A percentile compares a stretch with the other conserved stretches of the same genome.
Conservation (phyloP, 2,797 vertebrate species). For the Notolepis coatsorum region DNA sequence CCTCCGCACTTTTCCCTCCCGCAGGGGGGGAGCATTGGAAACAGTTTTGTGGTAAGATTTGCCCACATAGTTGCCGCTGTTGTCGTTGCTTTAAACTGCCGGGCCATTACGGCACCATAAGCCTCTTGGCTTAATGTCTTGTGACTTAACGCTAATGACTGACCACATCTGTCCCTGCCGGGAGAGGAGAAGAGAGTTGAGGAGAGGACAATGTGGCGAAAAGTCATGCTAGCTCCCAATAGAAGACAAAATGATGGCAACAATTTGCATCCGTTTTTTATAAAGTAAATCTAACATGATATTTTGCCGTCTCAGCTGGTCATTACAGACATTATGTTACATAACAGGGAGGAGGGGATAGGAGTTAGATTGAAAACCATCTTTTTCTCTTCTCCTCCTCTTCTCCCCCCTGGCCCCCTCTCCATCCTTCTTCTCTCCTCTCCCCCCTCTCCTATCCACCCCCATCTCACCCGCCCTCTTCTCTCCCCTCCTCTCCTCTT, state of each 20-base stretch:
- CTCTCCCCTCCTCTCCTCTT: not conserved
- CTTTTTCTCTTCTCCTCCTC: not conserved
- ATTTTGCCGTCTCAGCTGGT: slow-evolving; percentile 35
- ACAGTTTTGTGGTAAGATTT: slow-evolving; percentile 54
- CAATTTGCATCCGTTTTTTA: slow-evolving; percentile 52
- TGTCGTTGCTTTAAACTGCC: slow-evolving; percentile 72
- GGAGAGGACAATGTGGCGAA: slow-evolving; percentile 35
- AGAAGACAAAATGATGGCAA: slow-evolving; percentile 58
- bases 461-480: slow-evolving; percentile 36
- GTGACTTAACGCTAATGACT: slow-evolving; percentile 77
- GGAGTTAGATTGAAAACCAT: too few relatives aligned
- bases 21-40: slow-evolving; percentile 46
- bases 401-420: slow-evolving; percentile 8
- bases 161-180: slow-evolving; percentile 68
- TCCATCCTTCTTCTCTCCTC: slow-evolving; percentile 24
- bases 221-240: slow-evolving; percentile 62
- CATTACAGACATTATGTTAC: slow-evolving; percentile 26
- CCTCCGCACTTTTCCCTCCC: slow-evolving; percentile 39
- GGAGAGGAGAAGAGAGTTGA: slow-evolving; percentile 43
- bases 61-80: slow-evolving; percentile 57
- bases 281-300: slow-evolving; percentile 25
- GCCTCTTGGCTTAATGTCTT: slow-evolving; percentile 76
- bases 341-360: slow-evolving; percentile 21
- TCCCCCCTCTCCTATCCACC: slow-evolving; percentile 16
- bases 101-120: slow-evolving; percentile 75